Base-by-base conservation (phyloP, 2,113 vertebrate genomes). In the Seriola aureovittata region DNA sequence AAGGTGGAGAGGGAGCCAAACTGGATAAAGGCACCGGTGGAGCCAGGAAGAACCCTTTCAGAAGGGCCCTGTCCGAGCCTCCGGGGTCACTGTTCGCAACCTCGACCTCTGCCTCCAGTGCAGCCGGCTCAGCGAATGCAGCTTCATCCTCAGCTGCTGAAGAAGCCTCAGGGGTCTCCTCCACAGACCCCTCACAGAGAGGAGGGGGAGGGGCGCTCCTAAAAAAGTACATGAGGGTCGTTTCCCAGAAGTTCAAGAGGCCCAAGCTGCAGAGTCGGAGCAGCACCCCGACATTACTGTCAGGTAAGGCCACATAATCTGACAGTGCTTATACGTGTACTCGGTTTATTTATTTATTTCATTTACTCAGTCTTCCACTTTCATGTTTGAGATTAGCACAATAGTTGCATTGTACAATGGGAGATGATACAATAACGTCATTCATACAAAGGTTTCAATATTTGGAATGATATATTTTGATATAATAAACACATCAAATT, bases 51-150 rank as follows among this genome's bases (percentile, higher is more conserved):
- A 97, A 97, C 46, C 95, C 97, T 0, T 98, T 98, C 89, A 96
- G 94, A 16, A 93, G 97, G 38, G 97, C 96, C 10, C 90, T 96
- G 52, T 97, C 97, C 0, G 96, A 96, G 2, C 96, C 97, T 16
- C 89, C 94, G 0, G 94, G 95, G 2, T 90, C 93, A 0, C 80
- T 95, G 4, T 89, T 95, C 8, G 3, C 92, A 0, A 65, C 86
- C 17, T 36, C 78, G 55, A 57, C 85, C 0, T 11, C 85, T 0
- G 85, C 92, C 1, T 75, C 92, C 46, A 64, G 34, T 77, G 55
- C 86, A 0, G 29, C 55, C 46, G 16, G 29, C 29, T 16, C 92
- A 3, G 21, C 82, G 12, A 72, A 86, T 0, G 64, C 80, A 12
- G 52, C 88, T 1, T 59, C 90, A 38, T 66, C 73, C 7, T 55